phyloP scores from a whole-genome alignment of 2,888 invertebrate species.

The Acanthosoma haemorrhoidale region DNA sequence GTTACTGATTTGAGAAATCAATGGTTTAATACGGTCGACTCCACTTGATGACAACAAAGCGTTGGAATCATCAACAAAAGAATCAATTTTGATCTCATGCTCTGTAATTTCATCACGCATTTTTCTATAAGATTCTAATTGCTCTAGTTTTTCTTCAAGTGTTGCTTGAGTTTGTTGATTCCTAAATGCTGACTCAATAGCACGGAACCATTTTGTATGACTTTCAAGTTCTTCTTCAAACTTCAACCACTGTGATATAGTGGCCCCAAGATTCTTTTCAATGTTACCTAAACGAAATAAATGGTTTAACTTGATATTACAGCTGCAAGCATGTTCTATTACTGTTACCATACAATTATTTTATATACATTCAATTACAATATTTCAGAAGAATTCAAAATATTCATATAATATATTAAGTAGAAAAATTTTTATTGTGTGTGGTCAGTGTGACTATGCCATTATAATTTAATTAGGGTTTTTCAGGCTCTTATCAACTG shows the following conservation, averaged over 20 bases:
- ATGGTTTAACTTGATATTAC: no score
- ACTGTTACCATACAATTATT: no score
- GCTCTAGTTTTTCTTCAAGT: constrained; percentile 69
- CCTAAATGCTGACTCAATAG: constrained; percentile 75
- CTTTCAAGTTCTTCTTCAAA: constrained; percentile 77
- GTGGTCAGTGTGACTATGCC: no score
- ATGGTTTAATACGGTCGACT: constrained; percentile 76
- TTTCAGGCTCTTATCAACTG: no score
- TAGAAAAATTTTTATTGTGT: no score
- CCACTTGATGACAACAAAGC: constrained; percentile 75
- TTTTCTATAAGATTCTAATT: constrained; percentile 65
- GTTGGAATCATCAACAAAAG: constrained; percentile 85
- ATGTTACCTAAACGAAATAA: constrained; percentile 51
- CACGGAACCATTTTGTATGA: constrained; percentile 80
- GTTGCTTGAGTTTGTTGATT: constrained; percentile 79
- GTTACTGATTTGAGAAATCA: constrained; percentile 84
- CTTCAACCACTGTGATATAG: constrained; percentile 75
- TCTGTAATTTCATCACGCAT: constrained; percentile 69
- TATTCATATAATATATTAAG: no score
- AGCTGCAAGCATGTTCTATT: no score
- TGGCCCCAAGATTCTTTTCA: constrained; percentile 65
- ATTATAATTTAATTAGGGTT: no score
- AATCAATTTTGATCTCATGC: constrained; percentile 80
- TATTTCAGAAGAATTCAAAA: no score
- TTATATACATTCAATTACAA: no score